Base-by-base conservation (phyloP, 2,797 vertebrate species). In the Anguilla anguilla region DNA sequence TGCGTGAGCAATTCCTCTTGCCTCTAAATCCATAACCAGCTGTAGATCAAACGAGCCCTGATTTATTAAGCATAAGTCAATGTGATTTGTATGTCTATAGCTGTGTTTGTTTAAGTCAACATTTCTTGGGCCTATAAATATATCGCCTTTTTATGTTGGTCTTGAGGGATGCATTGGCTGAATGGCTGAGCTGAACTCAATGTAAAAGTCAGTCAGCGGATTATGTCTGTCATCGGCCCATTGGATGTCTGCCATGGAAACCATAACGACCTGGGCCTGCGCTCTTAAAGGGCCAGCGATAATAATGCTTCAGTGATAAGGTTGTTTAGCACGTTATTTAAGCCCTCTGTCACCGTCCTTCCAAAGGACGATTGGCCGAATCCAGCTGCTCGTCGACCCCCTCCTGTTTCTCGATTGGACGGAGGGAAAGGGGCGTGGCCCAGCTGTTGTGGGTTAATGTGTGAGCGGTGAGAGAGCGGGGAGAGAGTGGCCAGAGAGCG, bases 381-480 rank as follows among this genome's bases (percentile, higher is more conserved):
- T 93, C 95, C 91, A 93, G 94, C 96, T 95, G 95, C 96, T 95
- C 94, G 97, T 97, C 95, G 96, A 95, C 96, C 95, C 67, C 86
- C 77, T 55, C 43, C 35, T 22, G 72, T 39, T 43, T 39, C 19
- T 10, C 35, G 17, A 19, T 39, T 7, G 25, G 13, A 67, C 43
- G 96, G 95, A 97, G 97, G 97, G 97, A 98, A 39, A 98, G 98
- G 97, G 97, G 97, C 96, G 94, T 96, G 95, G 96, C 94, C 95
- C 95, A 15, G 96, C 96, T 97, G 96, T 98, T 97, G 98, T 98
- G 98, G 98, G 97, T 98, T 98, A 98, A 97, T 96, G 96, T 96
- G 97, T 96, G 97, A n/a, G 4, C 22, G 61, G n/a, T n/a, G 25
- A 67, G 61, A 61, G 59, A 67, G 96, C 96, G 97, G 97, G 97